Evolutionary conservation across 2,888 invertebrate species (phyloP).

Genomic region (Limenitis camilla): DNA sequence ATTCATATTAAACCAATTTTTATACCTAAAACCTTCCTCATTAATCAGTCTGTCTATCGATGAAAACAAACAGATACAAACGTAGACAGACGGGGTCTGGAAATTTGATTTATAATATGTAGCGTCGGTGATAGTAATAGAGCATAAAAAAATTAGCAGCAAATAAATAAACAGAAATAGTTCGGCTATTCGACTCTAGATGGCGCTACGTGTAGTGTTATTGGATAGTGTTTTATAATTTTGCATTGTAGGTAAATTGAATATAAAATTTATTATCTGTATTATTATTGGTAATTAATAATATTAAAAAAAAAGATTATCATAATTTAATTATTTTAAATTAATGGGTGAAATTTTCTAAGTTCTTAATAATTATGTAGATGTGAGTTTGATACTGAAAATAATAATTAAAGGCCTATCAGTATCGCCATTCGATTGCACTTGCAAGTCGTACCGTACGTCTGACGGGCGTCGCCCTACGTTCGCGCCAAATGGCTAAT

Average conservation of each 20-base stretch:
- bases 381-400: conserved; percentile 21
- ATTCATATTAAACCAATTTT: too few relatives aligned
- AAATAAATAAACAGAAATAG: background rate
- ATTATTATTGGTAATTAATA: too few relatives aligned
- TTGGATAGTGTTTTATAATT: background rate
- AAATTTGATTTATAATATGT: too few relatives aligned
- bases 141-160: background rate
- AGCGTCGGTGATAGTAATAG: too few relatives aligned
- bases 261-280: too few relatives aligned
- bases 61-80: too few relatives aligned
- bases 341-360: background rate
- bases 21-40: too few relatives aligned
- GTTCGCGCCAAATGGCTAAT: conserved; percentile 69
- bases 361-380: background rate
- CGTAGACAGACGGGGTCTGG: too few relatives aligned
- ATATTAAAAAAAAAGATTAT: too few relatives aligned
- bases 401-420: conserved; percentile 29
- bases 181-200: conserved; percentile 52
- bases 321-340: too few relatives aligned
- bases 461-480: conserved; percentile 52
- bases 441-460: conserved; percentile 25
- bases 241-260: background rate
- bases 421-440: conserved; percentile 33
- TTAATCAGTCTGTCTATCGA: too few relatives aligned
- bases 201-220: conserved; percentile 36